phyloP scores from a whole-genome alignment of 2,797 vertebrate genomes.

The Siniperca obscura region DNA sequence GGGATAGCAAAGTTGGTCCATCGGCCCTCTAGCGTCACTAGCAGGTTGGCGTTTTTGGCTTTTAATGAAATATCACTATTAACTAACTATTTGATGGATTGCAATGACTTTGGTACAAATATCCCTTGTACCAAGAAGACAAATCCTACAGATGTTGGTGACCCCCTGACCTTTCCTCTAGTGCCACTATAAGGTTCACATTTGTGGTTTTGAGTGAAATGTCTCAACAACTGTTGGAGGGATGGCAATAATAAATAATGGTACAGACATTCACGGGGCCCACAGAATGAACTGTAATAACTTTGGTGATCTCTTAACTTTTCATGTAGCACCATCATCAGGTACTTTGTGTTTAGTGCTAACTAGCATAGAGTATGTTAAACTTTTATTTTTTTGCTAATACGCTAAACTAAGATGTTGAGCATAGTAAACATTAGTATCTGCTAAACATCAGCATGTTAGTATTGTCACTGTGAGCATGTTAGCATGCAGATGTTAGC shows the following conservation, averaged over 20 bases:
- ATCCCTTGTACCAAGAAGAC: not conserved
- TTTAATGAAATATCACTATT: not conserved
- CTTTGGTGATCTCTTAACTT: not conserved
- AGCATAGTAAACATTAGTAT: not conserved
- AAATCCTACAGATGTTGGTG: not conserved
- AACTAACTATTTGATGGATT: not conserved
- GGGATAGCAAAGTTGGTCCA: too few relatives aligned
- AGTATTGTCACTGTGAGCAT: not conserved
- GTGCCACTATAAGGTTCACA: not conserved
- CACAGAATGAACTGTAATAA: not conserved
- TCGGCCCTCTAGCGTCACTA: not conserved
- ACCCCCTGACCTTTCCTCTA: not conserved
- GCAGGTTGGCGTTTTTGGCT: not conserved
- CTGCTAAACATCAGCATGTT: not conserved
- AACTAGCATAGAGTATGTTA: not conserved
- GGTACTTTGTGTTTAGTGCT: not conserved
- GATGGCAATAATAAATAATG: not conserved
- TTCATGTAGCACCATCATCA: not conserved
- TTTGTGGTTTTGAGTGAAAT: conserved; percentile 8
- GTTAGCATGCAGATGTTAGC: not conserved
- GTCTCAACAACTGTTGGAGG: not conserved
- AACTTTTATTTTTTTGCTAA: not conserved
- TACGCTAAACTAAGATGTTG: not conserved
- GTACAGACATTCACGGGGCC: not conserved
- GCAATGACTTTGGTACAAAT: not conserved